Evolutionary conservation across 2,888 invertebrate genomes (phyloP), one percentile per base, ranked within the genome.

Genomic region (Oxyteleia sp.): DNA sequence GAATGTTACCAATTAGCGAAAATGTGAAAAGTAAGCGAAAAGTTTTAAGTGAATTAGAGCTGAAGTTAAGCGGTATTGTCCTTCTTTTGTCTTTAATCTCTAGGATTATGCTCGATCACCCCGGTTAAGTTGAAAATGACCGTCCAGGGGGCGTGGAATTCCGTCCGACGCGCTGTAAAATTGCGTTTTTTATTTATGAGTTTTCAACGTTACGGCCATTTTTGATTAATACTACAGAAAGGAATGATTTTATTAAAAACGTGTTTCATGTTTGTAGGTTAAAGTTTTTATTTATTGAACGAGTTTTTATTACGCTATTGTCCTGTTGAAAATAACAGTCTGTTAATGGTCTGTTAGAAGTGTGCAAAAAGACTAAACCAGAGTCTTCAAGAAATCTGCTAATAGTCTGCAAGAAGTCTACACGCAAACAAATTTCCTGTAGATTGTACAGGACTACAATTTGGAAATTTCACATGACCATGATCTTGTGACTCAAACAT

Each of bases 11-110:
- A 71, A 71, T 71, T 71, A 71, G 35, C 29, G 38, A 32, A 26
- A 71, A 49, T 71, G 57, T 35, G 47, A 29, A 49, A 49, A 71
- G 57, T 45, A 32, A 45, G 57, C 20, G 55, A 57, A 71, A 71
- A 71, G 57, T 71, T 71, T 71, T 71, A 71, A 71, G 38, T 59
- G 57, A 57, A 71, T 71, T 71, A 59, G 35, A 59, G 38, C 32
- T 16, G 7, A 26, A 47, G 57, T 59, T 71, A 59, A 71, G 29
- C 38, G 53, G 49, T 29, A 35, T 29, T 71, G 59, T 59, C 47
- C 29, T 47, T 20, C 49, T 45, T 71, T 57, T 45, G 71, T 38
- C 38, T 66, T 41, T 51, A 53, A 66, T 66, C 47, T 35, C 26
- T 13, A 2, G 35, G 64, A 66, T 66, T 66, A 38, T 38, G 64